phyloP scores from a whole-genome alignment of 2,113 vertebrate species.

The Ramphastos sulfuratus region DNA sequence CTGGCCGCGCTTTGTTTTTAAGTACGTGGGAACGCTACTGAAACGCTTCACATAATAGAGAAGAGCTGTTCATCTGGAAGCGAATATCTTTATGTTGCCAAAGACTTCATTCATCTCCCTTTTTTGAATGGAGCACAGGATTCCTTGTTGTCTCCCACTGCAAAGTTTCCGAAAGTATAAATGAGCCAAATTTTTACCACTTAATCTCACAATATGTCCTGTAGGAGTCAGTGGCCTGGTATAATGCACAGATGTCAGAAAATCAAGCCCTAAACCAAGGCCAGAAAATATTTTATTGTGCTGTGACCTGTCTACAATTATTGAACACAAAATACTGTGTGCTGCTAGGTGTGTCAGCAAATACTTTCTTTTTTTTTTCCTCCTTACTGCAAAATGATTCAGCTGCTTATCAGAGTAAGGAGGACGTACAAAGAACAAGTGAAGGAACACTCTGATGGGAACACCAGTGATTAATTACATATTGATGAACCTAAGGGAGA shows the following conservation, averaged over 20 bases:
- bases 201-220: neutral
- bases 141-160: neutral
- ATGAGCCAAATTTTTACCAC: neutral
- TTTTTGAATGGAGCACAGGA: constrained; percentile 31
- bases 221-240: neutral
- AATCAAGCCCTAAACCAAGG: neutral
- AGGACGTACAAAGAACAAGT: neutral
- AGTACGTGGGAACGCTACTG: constrained; percentile 78
- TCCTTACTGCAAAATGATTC: neutral
- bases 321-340: neutral
- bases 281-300: neutral
- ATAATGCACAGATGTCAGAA: neutral
- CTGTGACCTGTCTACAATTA: neutral
- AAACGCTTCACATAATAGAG: constrained; percentile 38
- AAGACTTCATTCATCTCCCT: constrained; percentile 27
- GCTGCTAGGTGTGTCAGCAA: neutral
- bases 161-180: constrained; percentile 2
- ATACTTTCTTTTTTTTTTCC: neutral
- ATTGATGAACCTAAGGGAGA: neutral
- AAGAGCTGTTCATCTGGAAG: constrained; percentile 25
- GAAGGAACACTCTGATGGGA: neutral
- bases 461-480: neutral
- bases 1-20: constrained; percentile 74
- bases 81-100: constrained; percentile 39
- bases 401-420: neutral